phyloP scores from a whole-genome alignment of 2,888 invertebrate genomes.

The Platycheirus albimanus region DNA sequence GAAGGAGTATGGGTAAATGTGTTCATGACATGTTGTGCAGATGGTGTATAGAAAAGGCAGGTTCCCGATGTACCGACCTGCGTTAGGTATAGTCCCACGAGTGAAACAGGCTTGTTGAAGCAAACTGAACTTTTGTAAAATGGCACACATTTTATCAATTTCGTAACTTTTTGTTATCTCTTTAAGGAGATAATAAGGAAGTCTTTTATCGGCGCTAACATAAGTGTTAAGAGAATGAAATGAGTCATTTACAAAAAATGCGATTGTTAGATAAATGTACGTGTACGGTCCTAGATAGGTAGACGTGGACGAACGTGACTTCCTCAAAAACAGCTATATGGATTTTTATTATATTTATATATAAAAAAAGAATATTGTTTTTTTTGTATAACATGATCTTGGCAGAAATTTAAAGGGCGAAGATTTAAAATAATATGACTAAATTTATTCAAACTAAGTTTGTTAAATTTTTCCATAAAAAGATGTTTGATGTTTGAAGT shows the following conservation, averaged over 20 bases:
- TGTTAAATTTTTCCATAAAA: too few relatives aligned
- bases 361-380: too few relatives aligned
- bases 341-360: too few relatives aligned
- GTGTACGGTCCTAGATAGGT: too few relatives aligned
- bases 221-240: not conserved
- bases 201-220: not conserved
- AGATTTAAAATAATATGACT: too few relatives aligned
- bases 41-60: not conserved
- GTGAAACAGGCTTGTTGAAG: slow-evolving; percentile 5
- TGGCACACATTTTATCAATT: not conserved
- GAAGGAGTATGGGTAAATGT: slow-evolving; percentile 27
- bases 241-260: not conserved
- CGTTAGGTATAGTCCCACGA: not conserved
- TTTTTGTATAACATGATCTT: too few relatives aligned
- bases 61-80: not conserved
- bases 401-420: too few relatives aligned
- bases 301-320: too few relatives aligned
- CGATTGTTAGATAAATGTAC: not conserved
- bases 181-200: not conserved
- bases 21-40: slow-evolving; percentile 6
- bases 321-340: too few relatives aligned
- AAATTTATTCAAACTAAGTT: too few relatives aligned
- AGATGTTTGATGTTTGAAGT: too few relatives aligned
- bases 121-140: not conserved
- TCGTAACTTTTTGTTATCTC: not conserved